phyloP scores from a whole-genome alignment of 2,888 invertebrate species.

The Stratiomys singularior region DNA sequence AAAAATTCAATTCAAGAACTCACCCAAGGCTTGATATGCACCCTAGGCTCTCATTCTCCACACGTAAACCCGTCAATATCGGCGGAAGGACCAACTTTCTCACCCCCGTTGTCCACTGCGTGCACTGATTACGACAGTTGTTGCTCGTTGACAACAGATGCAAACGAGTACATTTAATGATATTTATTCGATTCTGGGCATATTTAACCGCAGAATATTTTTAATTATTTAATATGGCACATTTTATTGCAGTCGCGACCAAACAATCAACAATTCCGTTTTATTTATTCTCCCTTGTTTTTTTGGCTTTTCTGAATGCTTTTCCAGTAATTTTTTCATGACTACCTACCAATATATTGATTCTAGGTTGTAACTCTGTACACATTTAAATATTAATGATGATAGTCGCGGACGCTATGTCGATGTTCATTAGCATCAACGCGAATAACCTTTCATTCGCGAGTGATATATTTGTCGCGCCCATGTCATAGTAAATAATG shows the following conservation, averaged over 20 bases:
- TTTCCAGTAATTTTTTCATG: no score
- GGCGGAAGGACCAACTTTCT: no score
- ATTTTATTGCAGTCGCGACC: neutral
- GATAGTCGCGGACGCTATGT: constrained; percentile 34
- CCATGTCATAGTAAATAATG: constrained; percentile 35
- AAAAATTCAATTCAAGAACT: no score
- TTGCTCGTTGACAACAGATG: neutral
- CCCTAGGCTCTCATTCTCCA: no score
- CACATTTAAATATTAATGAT: constrained; percentile 33
- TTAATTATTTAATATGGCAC: neutral
- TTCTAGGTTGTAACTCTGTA: neutral
- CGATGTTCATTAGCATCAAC: constrained; percentile 37
- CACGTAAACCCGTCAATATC: no score
- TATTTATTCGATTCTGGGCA: neutral
- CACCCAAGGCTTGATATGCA: no score
- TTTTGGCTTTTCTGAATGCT: no score
- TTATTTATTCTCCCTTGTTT: no score
- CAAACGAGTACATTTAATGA: neutral
- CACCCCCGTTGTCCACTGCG: no score
- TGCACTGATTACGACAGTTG: no score
- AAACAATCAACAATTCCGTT: no score
- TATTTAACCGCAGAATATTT: constrained; percentile 7
- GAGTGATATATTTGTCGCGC: constrained; percentile 35
- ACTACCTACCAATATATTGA: neutral
- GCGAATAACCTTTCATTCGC: constrained; percentile 32